These are phyloP conservation scores for Sylvilagus bachmani DNA, from an alignment of 2,113 vertebrate genomes.

Conservation along the genomic window DNA sequence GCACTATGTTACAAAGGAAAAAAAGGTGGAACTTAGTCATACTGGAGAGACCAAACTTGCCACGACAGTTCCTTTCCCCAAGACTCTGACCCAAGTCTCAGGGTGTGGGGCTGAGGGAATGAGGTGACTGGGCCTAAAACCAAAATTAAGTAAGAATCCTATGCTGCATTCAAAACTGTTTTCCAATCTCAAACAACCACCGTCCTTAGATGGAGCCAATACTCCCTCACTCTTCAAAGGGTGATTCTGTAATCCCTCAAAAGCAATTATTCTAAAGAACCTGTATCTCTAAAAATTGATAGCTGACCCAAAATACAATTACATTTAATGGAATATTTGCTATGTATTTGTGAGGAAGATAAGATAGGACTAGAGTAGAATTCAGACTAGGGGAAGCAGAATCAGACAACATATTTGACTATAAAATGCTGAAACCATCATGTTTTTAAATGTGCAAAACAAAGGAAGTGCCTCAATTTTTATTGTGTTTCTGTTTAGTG, in stretches of 20 bases:
- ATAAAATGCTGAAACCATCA: neutral
- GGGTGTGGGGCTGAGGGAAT: neutral
- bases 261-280: neutral
- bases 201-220: neutral
- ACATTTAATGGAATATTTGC: neutral
- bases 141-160: neutral
- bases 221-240: neutral
- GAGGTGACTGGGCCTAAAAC: neutral
- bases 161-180: neutral
- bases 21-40: neutral
- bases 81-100: neutral
- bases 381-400: neutral
- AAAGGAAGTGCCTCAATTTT: constrained; percentile 62
- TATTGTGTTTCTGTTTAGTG: constrained; percentile 42
- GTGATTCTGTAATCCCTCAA: neutral
- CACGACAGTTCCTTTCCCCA: neutral
- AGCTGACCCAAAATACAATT: neutral
- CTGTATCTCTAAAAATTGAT: constrained; percentile 22
- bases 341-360: neutral
- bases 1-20: neutral
- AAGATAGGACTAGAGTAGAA: neutral
- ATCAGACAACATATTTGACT: neutral
- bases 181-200: neutral
- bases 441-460: constrained; percentile 55
- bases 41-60: neutral